A percentile compares a stretch with the other conserved stretches of the same genome.
Conservation (phyloP, 2,888 invertebrate genomes). For the Epinotia brunnichana region DNA sequence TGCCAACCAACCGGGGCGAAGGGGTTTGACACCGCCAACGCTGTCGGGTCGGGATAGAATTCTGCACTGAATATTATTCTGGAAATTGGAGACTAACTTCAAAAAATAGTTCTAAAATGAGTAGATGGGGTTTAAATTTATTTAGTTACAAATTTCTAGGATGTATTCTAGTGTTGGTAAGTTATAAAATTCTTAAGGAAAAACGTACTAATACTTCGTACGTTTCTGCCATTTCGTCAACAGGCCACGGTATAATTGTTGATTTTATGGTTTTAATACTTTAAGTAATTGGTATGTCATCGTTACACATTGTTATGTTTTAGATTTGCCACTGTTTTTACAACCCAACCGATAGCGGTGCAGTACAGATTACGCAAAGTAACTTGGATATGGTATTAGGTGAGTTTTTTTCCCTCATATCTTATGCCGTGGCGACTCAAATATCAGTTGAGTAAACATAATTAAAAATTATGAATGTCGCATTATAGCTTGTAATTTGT, state of each 20-base stretch:
- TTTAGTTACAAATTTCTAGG: conserved; percentile 63
- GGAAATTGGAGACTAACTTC: conserved; percentile 27
- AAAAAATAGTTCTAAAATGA: conserved; percentile 54
- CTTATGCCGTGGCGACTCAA: conserved; percentile 18
- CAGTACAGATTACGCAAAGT: conserved; percentile 90
- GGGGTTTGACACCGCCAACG: conserved; percentile 42
- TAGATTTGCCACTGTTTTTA: conserved; percentile 85
- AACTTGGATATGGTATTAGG: conserved; percentile 94
- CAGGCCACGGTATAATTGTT: conserved; percentile 57
- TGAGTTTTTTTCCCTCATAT: conserved; percentile 70
- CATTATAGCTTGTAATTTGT: conserved; percentile 1
- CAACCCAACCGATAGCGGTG: conserved; percentile 91
- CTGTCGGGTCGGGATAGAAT: conserved; percentile 19
- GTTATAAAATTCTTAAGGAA: conserved; percentile 48
- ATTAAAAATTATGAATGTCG: not conserved
- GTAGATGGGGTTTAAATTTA: conserved; percentile 58
- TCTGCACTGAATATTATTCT: conserved; percentile 32
- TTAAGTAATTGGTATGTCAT: conserved; percentile 66
- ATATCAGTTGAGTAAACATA: conserved; percentile 16
- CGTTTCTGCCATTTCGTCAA: conserved; percentile 33
- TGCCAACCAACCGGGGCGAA: conserved; percentile 43
- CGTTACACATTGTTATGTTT: conserved; percentile 68
- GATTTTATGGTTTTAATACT: conserved; percentile 71
- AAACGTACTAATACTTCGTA: not conserved
- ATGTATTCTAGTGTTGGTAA: conserved; percentile 70